Evolutionary conservation across 1,140 invertebrate genomes (phyloP).

Genomic region (Lepidostoma basale): DNA sequence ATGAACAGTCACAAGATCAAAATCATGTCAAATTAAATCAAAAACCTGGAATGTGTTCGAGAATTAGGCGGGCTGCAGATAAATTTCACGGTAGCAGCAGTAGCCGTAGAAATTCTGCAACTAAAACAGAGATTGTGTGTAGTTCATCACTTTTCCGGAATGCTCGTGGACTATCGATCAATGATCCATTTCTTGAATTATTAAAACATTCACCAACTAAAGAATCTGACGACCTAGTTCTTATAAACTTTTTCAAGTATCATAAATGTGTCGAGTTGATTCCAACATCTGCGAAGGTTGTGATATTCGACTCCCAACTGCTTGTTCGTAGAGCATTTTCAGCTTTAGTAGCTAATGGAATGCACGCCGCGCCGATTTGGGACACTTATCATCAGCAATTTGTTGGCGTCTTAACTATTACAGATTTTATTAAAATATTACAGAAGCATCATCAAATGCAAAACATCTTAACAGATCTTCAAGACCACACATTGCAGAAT

Average conservation of each 20-base stretch:
- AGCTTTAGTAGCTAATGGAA: constrained; percentile 97
- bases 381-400: constrained; percentile 89
- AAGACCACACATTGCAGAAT: constrained; percentile 95
- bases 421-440: constrained; percentile 98
- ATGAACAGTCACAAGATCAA: not conserved
- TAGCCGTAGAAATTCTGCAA: not conserved
- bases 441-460: constrained; percentile 97
- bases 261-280: constrained; percentile 99
- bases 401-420: constrained; percentile 98
- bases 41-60: not conserved
- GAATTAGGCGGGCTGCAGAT: not conserved
- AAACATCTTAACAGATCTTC: constrained; percentile 90
- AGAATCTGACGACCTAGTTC: constrained; percentile 82
- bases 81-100: not conserved
- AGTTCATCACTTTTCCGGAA: constrained; percentile 11
- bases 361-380: constrained; percentile 98
- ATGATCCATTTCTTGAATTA: constrained; percentile 12
- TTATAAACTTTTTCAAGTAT: constrained; percentile 98
- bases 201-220: not conserved
- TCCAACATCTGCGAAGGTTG: constrained; percentile 97
- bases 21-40: not conserved
- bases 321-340: constrained; percentile 99
- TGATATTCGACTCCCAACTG: constrained; percentile 99
- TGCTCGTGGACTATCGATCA: constrained; percentile 9
- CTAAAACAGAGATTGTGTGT: constrained; percentile 2